A percentile compares a stretch with the other conserved stretches of the same genome.
Evolutionary conservation across 2,113 vertebrate genomes (phyloP).

Genomic region (Alaudala cheleensis): DNA sequence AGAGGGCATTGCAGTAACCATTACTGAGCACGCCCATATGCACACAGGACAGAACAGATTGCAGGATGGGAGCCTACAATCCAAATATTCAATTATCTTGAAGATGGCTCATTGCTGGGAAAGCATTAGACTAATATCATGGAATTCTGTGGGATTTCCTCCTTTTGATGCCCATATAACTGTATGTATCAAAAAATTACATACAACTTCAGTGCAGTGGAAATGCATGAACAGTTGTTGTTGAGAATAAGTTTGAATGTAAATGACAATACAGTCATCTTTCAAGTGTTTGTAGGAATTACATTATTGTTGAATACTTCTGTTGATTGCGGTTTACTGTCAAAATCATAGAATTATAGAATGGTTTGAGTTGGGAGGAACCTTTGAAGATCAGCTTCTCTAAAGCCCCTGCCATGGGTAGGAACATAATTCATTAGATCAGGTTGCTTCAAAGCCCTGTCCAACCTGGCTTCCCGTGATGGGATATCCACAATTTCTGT

Average conservation of each 20-base stretch:
- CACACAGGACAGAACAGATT: not conserved
- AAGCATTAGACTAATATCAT: not conserved
- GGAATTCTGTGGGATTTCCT: not conserved
- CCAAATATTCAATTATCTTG: not conserved
- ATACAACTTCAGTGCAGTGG: not conserved
- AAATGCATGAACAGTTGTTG: not conserved
- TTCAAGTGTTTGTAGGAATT: not conserved
- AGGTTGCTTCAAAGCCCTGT: not conserved
- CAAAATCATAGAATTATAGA: not conserved
- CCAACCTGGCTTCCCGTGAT: not conserved
- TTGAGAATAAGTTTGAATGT: not conserved
- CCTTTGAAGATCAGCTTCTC: not conserved
- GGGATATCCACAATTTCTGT: not conserved
- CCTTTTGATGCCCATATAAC: not conserved
- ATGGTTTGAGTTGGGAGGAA: not conserved
- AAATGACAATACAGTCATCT: not conserved
- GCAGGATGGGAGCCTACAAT: not conserved
- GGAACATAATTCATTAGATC: not conserved
- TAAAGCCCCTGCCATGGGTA: rapidly evolving
- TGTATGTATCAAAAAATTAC: rapidly evolving
- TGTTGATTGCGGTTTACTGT: not conserved
- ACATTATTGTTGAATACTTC: not conserved
- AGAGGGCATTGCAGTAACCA: not conserved
- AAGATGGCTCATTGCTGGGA: not conserved
- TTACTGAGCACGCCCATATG: not conserved